Conservation (phyloP, 1,140 invertebrate species). For the Neodiprion pinetum region DNA sequence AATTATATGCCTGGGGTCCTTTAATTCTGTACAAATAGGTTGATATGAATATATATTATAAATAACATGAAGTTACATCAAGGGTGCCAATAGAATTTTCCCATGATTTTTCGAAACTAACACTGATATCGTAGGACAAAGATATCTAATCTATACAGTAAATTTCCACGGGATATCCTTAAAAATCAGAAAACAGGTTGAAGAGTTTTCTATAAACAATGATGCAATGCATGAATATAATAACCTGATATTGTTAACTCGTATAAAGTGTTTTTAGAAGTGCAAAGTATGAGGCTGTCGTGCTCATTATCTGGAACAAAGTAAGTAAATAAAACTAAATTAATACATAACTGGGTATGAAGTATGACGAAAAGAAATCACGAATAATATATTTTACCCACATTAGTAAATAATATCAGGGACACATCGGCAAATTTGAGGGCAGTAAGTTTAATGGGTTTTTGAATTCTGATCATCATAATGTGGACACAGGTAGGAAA, state of each 20-base stretch:
- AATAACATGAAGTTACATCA: not conserved
- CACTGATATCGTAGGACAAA: too few species aligned
- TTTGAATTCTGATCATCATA: not conserved
- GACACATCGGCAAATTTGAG: constrained; percentile 1
- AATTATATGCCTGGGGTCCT: not conserved
- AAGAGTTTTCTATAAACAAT: too few species aligned
- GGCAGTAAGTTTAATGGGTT: not conserved
- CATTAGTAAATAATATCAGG: not conserved
- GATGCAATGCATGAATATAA: too few species aligned
- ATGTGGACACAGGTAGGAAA: not conserved
- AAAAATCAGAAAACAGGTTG: too few species aligned
- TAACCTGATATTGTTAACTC: not conserved
- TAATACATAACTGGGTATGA: too few species aligned
- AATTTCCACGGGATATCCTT: too few species aligned
- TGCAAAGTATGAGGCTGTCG: not conserved
- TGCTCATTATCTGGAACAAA: not conserved
- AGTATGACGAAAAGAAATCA: too few species aligned
- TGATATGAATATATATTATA: not conserved
- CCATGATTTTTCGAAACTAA: too few species aligned
- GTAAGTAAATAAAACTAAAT: not conserved
- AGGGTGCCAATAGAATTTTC: too few species aligned
- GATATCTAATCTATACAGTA: too few species aligned
- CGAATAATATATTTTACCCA: not conserved
- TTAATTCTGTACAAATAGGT: not conserved
- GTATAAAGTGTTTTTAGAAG: not conserved